Evolutionary conservation across 2,113 vertebrate species (phyloP), one percentile per base, ranked within the genome.

Genomic region (Spilogale gracilis): DNA sequence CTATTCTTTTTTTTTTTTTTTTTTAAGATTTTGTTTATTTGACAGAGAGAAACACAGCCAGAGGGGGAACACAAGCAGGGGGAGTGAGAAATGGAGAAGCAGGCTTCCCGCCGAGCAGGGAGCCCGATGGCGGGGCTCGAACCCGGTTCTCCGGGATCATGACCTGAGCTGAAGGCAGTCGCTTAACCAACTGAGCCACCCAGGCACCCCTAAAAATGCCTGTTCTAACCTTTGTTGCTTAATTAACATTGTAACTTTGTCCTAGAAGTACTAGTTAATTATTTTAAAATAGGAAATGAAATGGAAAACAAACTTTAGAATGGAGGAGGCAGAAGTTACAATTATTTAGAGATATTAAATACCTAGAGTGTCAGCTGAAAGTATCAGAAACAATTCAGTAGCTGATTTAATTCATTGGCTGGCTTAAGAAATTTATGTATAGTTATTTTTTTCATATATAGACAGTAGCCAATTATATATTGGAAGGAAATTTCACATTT

Each of bases 391-490:
- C 45, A 74, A 67, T 83, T 93, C 21, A 65, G 52, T 91, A 79
- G 32, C 45, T 93, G 43, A 60, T 86, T 86, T 86, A 86, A 61
- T 80, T 71, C 61, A 80, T 6, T 65, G 58, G 13, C 50, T 96
- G 43, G 23, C 54, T 58, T 67, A 76, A 93, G 80, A 79, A 76
- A 88, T 52, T 74, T 43, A 69, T 67, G 38, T 18, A 38, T 69
- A n/a, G 52, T 93, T 69, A 67, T 79, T 95, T 79, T 95, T 86
- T 54, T 45, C 69, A 12, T 61, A 54, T 82, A 43, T 18, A n/a
- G 27, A 67, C 82, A 88, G 16, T 82, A 73, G 48, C 25, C 52
- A 54, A 0, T 83, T 83, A 82, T 23, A 50, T 93, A 76, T 67
- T 65, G 17, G n/a, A 83, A 82, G 65, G 23, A 74, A 43, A 73